Evolutionary conservation across 1,140 invertebrate species (phyloP).

Genomic region (Apolygus lucorum): DNA sequence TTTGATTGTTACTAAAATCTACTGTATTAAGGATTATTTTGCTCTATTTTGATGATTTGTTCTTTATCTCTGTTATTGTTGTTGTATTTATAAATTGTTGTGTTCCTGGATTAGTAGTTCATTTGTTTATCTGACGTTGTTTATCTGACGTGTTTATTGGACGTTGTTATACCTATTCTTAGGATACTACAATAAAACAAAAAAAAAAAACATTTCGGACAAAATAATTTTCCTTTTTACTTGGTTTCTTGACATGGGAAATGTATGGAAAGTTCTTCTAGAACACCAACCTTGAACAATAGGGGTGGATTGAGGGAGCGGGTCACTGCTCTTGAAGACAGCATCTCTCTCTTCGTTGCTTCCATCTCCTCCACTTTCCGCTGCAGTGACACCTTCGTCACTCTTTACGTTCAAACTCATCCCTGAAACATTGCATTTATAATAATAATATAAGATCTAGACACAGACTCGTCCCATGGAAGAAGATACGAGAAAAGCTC

Average conservation of each 20-base stretch:
- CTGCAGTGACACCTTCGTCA: not conserved
- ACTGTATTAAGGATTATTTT: too few species aligned
- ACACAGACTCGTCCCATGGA: too few species aligned
- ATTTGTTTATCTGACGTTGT: too few species aligned
- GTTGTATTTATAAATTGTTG: too few species aligned
- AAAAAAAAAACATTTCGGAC: not conserved
- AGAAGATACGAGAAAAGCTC: too few species aligned
- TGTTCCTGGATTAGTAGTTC: too few species aligned
- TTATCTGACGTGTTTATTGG: not conserved
- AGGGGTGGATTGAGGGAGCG: conserved; percentile 51
- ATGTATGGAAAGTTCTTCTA: not conserved
- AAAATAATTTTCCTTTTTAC: too few species aligned
- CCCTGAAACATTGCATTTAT: not conserved
- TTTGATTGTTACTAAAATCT: too few species aligned
- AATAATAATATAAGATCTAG: too few species aligned
- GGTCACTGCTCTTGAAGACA: conserved; percentile 54
- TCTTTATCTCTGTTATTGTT: too few species aligned
- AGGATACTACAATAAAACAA: not conserved
- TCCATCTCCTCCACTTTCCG: not conserved
- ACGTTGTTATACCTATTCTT: not conserved
- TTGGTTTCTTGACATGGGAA: not conserved
- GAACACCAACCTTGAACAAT: conserved; percentile 48
- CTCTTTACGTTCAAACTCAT: not conserved
- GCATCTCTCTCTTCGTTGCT: conserved; percentile 44
- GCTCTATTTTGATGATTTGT: too few species aligned